Evolutionary conservation across 1,140 invertebrate genomes (phyloP), one percentile per base, ranked within the genome.

Genomic region (Macrostomum lignano): DNA sequence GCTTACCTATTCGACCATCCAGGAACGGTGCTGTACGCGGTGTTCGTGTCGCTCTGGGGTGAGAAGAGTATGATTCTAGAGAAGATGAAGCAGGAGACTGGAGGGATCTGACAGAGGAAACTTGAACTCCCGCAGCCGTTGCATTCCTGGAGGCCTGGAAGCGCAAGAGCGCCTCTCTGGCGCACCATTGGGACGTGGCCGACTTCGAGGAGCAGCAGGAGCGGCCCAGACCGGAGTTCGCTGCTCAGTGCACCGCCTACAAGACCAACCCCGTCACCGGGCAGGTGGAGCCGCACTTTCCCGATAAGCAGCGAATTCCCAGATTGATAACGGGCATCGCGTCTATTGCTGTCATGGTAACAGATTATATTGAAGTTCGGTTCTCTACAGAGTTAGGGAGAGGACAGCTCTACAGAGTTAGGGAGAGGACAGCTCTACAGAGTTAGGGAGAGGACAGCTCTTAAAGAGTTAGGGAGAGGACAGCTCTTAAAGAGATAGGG

Each of bases 11-110:
- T 74, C 39, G 72, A 75, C 49, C 72, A 74, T 51, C 64, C 68
- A 11, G 65, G 68, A 31, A 74, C 71, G 0, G 67, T 73, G 13
- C 64, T 70, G 36, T 74, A 73, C 44, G 67, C 71, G n/a, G 52
- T 73, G 14, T 70, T 73, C 41, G 68, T 74, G 48, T 70, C 71
- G 2, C 66, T 75, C 43, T 74, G 72, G 72, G 63, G 65, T 68
- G 48, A 56, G 22, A 14, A 10, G 7, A 32, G n/a, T 35, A 10
- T 3, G 35, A 33, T 5, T n/a, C n/a, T n/a, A n/a, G n/a, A n/a
- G n/a, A n/a, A n/a, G n/a, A n/a, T n/a, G n/a, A 6, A 24, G 11
- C 7, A 6, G 19, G 17, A 40, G 38, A 19, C 17, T 19, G 26
- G 36, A 40, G 30, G 38, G 36, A 2, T 40, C 36, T 28, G 15